Percentiles rank a stretch among this genome's conserved stretches.
Evolutionary conservation across 2,797 vertebrate genomes (phyloP).

Genomic region (Zalophus californianus): DNA sequence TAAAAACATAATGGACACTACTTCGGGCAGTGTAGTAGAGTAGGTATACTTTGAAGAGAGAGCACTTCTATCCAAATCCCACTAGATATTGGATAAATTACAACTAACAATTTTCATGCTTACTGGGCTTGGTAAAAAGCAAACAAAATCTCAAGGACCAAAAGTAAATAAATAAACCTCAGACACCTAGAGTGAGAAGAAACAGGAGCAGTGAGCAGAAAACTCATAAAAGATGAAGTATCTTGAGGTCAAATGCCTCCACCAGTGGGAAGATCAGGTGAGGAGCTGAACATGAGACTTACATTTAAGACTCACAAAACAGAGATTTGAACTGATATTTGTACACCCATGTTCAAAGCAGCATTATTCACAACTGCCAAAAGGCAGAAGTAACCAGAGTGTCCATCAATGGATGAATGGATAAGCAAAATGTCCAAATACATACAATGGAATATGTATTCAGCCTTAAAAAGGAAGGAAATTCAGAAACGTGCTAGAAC

Average conservation of each 20-base stretch:
- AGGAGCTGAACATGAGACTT: background rate
- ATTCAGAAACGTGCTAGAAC: background rate
- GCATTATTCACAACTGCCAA: background rate
- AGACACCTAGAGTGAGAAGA: background rate
- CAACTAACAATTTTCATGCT: background rate
- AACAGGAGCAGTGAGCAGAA: background rate
- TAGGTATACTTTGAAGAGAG: background rate
- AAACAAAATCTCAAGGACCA: background rate
- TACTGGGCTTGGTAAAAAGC: background rate
- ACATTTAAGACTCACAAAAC: background rate
- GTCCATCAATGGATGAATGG: background rate
- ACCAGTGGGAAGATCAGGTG: background rate
- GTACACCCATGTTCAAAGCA: background rate
- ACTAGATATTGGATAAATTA: background rate
- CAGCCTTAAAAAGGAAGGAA: slow-evolving; percentile 27
- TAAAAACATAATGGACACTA: background rate
- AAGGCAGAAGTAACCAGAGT: background rate
- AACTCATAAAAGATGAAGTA: background rate
- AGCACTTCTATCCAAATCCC: background rate
- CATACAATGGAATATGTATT: background rate
- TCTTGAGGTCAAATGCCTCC: background rate
- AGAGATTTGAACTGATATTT: background rate
- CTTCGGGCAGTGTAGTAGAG: background rate
- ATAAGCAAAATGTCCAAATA: background rate
- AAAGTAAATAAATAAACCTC: background rate